Evolutionary conservation across 2,888 invertebrate species (phyloP).

Genomic region (Erynnis tages): DNA sequence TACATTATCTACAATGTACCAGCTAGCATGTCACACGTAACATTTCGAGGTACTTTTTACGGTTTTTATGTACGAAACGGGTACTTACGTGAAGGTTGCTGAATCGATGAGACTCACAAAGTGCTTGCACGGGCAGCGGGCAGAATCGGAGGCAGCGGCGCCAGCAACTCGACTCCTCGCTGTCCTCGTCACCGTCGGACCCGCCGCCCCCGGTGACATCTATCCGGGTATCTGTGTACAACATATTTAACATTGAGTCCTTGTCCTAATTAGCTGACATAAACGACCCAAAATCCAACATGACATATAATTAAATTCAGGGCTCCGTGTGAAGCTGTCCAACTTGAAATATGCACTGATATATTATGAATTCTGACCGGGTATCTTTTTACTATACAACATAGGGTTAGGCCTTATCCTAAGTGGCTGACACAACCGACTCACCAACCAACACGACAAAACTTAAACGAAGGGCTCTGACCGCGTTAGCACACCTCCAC

Average conservation of each 20-base stretch:
- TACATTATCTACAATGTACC: too few species aligned
- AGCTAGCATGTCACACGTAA: too few species aligned
- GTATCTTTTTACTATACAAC: too few species aligned
- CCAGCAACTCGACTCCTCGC: slow-evolving; percentile 56
- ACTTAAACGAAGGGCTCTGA: too few species aligned
- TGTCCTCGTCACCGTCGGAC: slow-evolving; percentile 38
- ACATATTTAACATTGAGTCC: background rate
- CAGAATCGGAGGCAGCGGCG: slow-evolving; percentile 64
- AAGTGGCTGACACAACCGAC: too few species aligned
- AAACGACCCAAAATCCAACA: background rate
- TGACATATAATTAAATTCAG: background rate
- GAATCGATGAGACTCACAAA: slow-evolving; percentile 90
- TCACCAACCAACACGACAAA: too few species aligned
- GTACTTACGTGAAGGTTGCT: slow-evolving; percentile 87
- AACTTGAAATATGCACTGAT: too few species aligned
- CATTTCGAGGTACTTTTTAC: too few species aligned
- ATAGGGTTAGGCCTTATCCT: too few species aligned
- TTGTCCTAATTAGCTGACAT: background rate
- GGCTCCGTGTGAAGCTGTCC: too few species aligned
- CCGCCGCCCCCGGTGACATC: slow-evolving; percentile 39
- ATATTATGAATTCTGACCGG: too few species aligned
- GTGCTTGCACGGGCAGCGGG: slow-evolving; percentile 75
- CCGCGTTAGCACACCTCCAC: too few species aligned
- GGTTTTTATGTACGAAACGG: background rate
- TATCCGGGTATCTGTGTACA: slow-evolving; percentile 36